These are phyloP conservation scores for Penaeus japonicus DNA, from an alignment of 1,140 invertebrate genomes.

Conservation along the genomic window DNA sequence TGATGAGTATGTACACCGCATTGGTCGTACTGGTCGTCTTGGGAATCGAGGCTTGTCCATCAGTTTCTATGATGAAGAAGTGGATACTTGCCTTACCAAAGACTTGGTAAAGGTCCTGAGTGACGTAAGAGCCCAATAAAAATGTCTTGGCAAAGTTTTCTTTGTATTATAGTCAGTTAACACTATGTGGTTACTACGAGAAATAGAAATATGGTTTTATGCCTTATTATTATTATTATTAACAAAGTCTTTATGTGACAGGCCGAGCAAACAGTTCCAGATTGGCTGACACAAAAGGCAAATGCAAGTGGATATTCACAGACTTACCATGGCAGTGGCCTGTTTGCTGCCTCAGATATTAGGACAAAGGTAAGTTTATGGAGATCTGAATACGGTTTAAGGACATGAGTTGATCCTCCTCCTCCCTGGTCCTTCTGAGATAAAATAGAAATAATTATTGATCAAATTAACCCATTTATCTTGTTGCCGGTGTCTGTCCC, in stretches of 20 bases:
- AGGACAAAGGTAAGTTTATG: not conserved
- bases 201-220: not conserved
- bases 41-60: conserved; percentile 90
- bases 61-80: conserved; percentile 80
- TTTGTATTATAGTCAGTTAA: not conserved
- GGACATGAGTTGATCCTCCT: too few relatives aligned
- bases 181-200: not conserved
- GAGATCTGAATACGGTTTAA: too few relatives aligned
- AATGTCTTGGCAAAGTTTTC: conserved; percentile 34
- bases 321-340: conserved; percentile 33
- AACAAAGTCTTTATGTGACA: not conserved
- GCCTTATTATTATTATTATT: not conserved
- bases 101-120: conserved; percentile 77
- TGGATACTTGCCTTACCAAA: conserved; percentile 71
- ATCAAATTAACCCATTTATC: too few relatives aligned
- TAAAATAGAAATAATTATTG: too few relatives aligned
- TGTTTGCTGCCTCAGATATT: conserved; percentile 43
- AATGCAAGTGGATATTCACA: conserved; percentile 19
- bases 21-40: conserved; percentile 92
- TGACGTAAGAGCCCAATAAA: conserved; percentile 62
- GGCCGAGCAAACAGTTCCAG: conserved; percentile 66
- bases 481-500: too few relatives aligned
- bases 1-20: conserved; percentile 94
- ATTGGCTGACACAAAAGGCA: conserved; percentile 63
- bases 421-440: too few relatives aligned